A percentile compares a stretch with the other conserved stretches of the same genome.
These are phyloP conservation scores for Dolichoris vasculosae DNA, from an alignment of 1,140 invertebrate genomes.

Conservation along the genomic window DNA sequence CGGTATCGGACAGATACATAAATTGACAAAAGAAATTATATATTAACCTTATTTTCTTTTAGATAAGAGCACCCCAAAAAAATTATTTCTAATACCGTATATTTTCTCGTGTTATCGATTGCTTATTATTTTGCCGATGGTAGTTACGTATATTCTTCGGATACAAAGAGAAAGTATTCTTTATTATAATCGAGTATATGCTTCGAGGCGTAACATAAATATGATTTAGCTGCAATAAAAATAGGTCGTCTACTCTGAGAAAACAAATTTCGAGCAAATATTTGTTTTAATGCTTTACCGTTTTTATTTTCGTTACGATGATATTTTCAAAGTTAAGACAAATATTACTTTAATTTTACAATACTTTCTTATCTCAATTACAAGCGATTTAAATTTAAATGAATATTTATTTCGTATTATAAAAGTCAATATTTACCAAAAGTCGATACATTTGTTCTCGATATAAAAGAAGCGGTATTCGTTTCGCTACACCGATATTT, in stretches of 20 bases:
- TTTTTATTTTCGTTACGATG: not conserved
- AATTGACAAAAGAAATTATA: not conserved
- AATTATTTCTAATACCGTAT: not conserved
- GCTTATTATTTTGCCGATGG: not conserved
- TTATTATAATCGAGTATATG: not conserved
- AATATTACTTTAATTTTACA: not conserved
- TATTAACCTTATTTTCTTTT: not conserved
- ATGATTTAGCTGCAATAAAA: slow-evolving; percentile 4
- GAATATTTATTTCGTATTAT: not conserved
- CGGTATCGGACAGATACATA: not conserved
- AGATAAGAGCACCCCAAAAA: not conserved
- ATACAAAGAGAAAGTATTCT: not conserved
- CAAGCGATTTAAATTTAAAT: not conserved
- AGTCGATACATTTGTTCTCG: not conserved
- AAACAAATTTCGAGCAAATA: not conserved
- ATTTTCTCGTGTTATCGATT: not conserved
- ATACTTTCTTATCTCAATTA: not conserved
- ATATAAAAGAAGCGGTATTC: too few relatives aligned
- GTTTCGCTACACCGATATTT: too few relatives aligned
- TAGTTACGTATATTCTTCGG: not conserved
- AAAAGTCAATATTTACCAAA: not conserved
- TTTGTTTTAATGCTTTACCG: not conserved
- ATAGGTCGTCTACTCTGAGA: not conserved
- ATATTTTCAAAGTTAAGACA: not conserved
- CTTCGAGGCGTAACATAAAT: not conserved